These are phyloP conservation scores for Varanus komodoensis DNA, from an alignment of 2,113 vertebrate genomes.

Conservation along the genomic window DNA sequence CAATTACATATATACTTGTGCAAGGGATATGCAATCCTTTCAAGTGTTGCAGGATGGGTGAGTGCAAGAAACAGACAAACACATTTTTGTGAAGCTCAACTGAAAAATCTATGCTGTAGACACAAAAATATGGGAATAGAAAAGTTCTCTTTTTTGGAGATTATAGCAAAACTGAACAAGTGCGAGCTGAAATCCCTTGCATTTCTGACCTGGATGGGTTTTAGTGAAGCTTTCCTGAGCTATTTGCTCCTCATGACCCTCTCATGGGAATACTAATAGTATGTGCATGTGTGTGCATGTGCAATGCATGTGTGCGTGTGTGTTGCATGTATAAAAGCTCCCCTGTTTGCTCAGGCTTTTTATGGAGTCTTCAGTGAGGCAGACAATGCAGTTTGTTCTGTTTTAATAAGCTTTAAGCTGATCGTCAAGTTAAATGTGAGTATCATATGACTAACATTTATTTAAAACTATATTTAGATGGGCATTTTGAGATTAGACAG, in stretches of 20 bases:
- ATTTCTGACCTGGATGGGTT: neutral
- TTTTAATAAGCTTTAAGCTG: slow-evolving; percentile 3
- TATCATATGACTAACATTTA: slow-evolving; percentile 38
- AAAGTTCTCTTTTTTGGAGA: neutral
- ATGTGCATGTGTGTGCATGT: too few species aligned
- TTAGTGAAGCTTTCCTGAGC: neutral
- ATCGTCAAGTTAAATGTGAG: neutral
- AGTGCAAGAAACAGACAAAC: neutral
- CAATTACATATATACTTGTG: too few species aligned
- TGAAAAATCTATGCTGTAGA: neutral
- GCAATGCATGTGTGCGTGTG: too few species aligned
- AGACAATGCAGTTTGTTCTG: neutral
- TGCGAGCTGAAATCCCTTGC: neutral
- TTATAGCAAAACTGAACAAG: too few species aligned
- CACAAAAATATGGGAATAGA: neutral
- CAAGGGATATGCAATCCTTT: too few species aligned
- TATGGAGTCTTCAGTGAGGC: neutral
- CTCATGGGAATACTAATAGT: too few species aligned
- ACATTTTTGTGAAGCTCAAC: neutral
- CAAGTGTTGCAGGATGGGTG: neutral
- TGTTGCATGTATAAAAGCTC: neutral
- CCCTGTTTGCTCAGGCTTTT: neutral
- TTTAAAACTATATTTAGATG: slow-evolving; percentile 50
- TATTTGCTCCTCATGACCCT: neutral
- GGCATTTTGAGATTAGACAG: slow-evolving; percentile 39